Base-by-base conservation (phyloP, 2,888 invertebrate species). In the Habroteleia sp. region DNA sequence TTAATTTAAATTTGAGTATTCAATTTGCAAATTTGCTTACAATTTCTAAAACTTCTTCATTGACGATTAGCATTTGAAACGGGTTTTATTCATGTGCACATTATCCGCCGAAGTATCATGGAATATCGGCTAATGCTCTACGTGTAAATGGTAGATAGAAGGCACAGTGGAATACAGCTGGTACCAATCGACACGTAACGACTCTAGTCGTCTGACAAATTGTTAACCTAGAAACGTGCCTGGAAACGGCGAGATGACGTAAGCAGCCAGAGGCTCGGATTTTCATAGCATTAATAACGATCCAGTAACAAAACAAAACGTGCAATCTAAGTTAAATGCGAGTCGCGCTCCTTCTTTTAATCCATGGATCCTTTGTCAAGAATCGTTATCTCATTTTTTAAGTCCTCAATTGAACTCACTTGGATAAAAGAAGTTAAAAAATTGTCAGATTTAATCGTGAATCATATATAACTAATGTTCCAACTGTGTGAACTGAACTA, bases 221-320 rank as follows among this genome's bases (percentile, higher is more conserved):
- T 79, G 76, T 79, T 78, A 80, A 78, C 77, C 79, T 58, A 80
- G 80, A 79, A 79, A 79, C 80, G 78, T 80, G 79, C 72, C 42
- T 72, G 69, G 73, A 71, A 77, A 77, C 60, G 63, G 44, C 25
- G 65, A 76, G 54, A 66, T 74, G 65, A 74, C 73, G 73, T 66
- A 69, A 65, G 60, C 60, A 39, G 48, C 54, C 50, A 56, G 39
- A 54, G 65, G 50, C 56, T 56, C 37, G 66, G 66, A 71, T 71
- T 74, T 76, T 74, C 65, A 62, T 56, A 46, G 62, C 66, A 42
- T 77, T 77, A 77, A 71, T 74, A 74, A 68, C 68, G 74, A 74
- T 68, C 17, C 41, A 54, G 20, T 68, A 68, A 68, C 62, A 56
- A 62, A 74, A 68, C 60, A 56, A 68, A 62, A 50, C 46, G 33